These are phyloP conservation scores for Fistularia commersonii DNA, from an alignment of 2,797 vertebrate species.

Conservation along the genomic window DNA sequence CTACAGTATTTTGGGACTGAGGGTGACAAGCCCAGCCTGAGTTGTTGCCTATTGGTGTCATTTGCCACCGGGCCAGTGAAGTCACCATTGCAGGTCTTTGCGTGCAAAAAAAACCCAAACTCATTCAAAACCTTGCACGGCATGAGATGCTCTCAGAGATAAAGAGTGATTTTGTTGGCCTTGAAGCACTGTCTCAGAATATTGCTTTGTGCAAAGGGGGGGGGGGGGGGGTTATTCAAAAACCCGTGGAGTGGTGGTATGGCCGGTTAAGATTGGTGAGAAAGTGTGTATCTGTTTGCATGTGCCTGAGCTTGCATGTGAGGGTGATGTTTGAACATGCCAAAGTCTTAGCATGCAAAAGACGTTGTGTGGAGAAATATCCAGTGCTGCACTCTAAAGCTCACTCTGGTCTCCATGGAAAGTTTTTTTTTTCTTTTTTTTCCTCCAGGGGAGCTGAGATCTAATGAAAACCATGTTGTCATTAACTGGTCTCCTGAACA, in stretches of 20 bases:
- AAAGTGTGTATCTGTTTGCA: conserved; percentile 21
- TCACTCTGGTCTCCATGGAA: conserved; percentile 43
- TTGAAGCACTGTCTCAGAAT: conserved; percentile 30
- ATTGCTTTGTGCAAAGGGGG: conserved; percentile 38
- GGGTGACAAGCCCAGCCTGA: no score
- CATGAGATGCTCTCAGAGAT: conserved; percentile 1
- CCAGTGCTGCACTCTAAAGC: conserved; percentile 20
- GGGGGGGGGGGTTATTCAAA: conserved; percentile 28
- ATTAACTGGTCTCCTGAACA: conserved; percentile 51
- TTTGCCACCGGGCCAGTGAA: no score
- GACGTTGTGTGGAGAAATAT: conserved; percentile 29
- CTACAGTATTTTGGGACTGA: neutral
- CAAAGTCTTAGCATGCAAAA: conserved; percentile 41
- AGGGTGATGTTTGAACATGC: conserved; percentile 12
- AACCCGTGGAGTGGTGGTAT: conserved; percentile 37
- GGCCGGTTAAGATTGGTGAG: conserved; percentile 41
- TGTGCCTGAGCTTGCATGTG: conserved; percentile 12
- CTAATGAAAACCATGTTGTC: conserved; percentile 70
- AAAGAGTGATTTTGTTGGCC: conserved; percentile 30
- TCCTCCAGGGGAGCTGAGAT: conserved; percentile 42
- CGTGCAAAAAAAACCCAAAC: no score
- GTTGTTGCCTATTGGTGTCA: no score
- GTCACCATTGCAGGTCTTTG: no score
- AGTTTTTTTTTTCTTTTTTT: conserved; percentile 31
- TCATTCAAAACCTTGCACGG: no score